A percentile compares a stretch with the other conserved stretches of the same genome.
Conservation (phyloP, 2,797 vertebrate species). For the Crax fasciolata region DNA sequence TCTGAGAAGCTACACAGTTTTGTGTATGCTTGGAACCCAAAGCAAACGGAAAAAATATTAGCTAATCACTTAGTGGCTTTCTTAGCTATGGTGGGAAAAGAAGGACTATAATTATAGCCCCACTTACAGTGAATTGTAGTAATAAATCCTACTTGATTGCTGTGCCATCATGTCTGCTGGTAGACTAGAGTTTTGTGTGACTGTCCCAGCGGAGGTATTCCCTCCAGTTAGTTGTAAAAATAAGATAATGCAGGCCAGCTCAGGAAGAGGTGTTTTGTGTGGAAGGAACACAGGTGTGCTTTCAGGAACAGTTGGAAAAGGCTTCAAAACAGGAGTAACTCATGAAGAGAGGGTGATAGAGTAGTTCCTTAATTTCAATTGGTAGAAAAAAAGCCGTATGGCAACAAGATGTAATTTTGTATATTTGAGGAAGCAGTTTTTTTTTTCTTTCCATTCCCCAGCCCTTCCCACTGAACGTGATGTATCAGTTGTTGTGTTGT, state of each 20-base stretch:
- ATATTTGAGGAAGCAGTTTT: background rate
- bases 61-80: background rate
- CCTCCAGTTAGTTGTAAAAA: background rate
- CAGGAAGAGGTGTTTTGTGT: background rate
- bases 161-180: background rate
- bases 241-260: background rate
- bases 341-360: background rate
- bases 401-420: background rate
- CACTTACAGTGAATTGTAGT: constrained; percentile 7
- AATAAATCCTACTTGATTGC: constrained; percentile 28
- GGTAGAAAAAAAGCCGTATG: background rate
- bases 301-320: background rate
- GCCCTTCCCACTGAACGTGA: background rate
- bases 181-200: background rate
- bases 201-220: background rate
- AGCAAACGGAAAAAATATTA: background rate
- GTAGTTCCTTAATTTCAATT: background rate
- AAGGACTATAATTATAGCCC: constrained; percentile 21
- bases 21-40: background rate
- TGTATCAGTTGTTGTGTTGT: background rate
- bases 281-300: background rate
- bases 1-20: background rate
- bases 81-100: background rate
- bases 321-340: background rate
- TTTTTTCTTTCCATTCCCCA: background rate